These are phyloP conservation scores for Macropus fuliginosus DNA, from an alignment of 2,797 vertebrate genomes.

Conservation along the genomic window DNA sequence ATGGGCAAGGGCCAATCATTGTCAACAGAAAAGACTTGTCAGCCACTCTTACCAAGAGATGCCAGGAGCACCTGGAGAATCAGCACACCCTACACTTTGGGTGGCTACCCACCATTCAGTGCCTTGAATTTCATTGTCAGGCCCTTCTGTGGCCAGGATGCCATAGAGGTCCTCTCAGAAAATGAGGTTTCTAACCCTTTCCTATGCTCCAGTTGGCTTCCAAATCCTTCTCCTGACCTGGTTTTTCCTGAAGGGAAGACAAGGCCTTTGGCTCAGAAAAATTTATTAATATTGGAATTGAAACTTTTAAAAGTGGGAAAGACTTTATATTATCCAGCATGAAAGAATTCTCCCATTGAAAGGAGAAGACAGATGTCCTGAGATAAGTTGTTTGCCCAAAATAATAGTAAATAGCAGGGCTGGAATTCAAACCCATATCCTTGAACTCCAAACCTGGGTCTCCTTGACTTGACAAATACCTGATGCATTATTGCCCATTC, in stretches of 20 bases:
- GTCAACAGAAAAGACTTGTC: background rate
- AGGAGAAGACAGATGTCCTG: background rate
- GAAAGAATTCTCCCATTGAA: background rate
- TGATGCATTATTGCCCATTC: background rate
- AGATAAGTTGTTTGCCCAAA: background rate
- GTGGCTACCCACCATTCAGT: background rate
- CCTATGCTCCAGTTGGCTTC: background rate
- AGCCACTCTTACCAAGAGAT: background rate
- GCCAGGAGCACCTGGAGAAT: background rate
- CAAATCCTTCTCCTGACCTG: background rate
- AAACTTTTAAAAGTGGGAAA: background rate
- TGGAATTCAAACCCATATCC: background rate
- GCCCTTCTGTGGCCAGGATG: background rate
- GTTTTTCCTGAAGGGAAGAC: background rate
- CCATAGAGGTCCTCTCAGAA: background rate
- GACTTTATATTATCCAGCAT: background rate
- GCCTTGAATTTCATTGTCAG: background rate
- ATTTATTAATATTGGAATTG: background rate
- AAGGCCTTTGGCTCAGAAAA: background rate
- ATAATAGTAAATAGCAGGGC: background rate
- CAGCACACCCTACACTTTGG: background rate
- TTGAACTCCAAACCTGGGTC: background rate
- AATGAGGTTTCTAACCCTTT: background rate
- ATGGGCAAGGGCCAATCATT: background rate
- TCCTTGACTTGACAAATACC: background rate